Evolutionary conservation across 2,797 vertebrate species (phyloP), one percentile per base, ranked within the genome.

Genomic region (Scyliorhinus canicula): DNA sequence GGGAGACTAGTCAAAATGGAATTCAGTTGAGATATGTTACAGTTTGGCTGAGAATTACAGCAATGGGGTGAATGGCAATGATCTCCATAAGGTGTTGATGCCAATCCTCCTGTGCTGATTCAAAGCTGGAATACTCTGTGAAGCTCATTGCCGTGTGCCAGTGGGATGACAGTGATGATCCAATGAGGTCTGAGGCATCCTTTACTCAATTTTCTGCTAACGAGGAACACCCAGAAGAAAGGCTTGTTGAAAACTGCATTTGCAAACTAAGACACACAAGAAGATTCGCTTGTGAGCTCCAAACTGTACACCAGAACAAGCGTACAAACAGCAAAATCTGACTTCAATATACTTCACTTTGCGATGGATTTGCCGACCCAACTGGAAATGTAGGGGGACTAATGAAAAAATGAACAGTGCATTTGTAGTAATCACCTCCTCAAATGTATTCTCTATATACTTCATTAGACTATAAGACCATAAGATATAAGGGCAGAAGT

Each of bases 1-100:
- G n/a, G n/a, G 90, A 69, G 63, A 47, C 67, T 93, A 69, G 91
- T 93, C 55, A 57, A 90, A 90, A 8, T 14, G 69, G 63, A 93
- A 26, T 50, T 69, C 60, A 4, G 44, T 31, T 50, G 24, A 93
- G 6, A 9, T 0, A 90, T 52, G 55, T 52, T 86, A 77, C 71
- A n/a, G 1, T 44, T 21, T 82, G 21, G 55, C 5, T 14, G 16
- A 31, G 31, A 57, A 90, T 90, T 90, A 31, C 86, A 60, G 55
- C 14, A n/a, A 82, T 24, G 40, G 40, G 1, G 19, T 21, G 44
- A 40, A 7, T 82, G 77, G 77, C 40, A 40, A 60, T 55, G 55
- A 63, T 63, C 21, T 21, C 16, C 21, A 24, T 60, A 60, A 63
- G 35, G 35, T 24, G 57, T 88, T 88, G 12, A 26, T 12, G 50